These are phyloP conservation scores for Hypomecis atomaria DNA, from an alignment of 2,888 invertebrate species.

Conservation along the genomic window DNA sequence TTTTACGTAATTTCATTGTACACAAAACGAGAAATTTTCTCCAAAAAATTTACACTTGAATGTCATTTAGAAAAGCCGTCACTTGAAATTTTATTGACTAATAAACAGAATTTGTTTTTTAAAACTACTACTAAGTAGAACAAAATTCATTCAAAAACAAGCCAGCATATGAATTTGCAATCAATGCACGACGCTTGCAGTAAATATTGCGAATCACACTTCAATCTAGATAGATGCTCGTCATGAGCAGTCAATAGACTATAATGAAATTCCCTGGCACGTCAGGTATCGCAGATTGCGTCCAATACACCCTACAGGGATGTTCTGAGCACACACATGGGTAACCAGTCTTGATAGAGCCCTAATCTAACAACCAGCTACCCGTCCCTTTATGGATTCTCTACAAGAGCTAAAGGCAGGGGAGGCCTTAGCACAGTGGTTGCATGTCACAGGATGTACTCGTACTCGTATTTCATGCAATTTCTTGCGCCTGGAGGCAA, in stretches of 20 bases:
- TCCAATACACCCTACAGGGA: conserved; percentile 76
- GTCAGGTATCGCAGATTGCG: conserved; percentile 79
- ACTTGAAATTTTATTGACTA: no score
- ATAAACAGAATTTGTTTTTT: no score
- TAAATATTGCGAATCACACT: conserved; percentile 51
- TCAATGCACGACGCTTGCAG: conserved; percentile 35
- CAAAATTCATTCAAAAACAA: not conserved
- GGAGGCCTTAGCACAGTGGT: conserved; percentile 54
- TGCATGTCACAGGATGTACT: conserved; percentile 56
- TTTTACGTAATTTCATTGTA: no score
- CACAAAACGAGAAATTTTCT: no score
- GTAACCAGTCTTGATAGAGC: conserved; percentile 59
- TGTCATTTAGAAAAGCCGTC: no score
- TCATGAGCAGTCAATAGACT: conserved; percentile 71
- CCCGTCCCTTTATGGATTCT: conserved; percentile 28
- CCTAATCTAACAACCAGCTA: conserved; percentile 35
- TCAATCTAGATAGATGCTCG: conserved; percentile 58
- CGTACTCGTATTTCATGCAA: conserved; percentile 69
- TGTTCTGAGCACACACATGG: conserved; percentile 59
- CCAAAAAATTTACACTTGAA: no score
- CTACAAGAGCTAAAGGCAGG: conserved; percentile 31
- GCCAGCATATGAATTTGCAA: conserved; percentile 19
- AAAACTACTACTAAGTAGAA: no score
- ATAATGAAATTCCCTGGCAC: conserved; percentile 77
- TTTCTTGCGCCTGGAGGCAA: conserved; percentile 77